A percentile compares a stretch with the other conserved stretches of the same genome.
These are phyloP conservation scores for Catajapyx aquilonaris DNA, from an alignment of 1,140 invertebrate species.

Conservation along the genomic window DNA sequence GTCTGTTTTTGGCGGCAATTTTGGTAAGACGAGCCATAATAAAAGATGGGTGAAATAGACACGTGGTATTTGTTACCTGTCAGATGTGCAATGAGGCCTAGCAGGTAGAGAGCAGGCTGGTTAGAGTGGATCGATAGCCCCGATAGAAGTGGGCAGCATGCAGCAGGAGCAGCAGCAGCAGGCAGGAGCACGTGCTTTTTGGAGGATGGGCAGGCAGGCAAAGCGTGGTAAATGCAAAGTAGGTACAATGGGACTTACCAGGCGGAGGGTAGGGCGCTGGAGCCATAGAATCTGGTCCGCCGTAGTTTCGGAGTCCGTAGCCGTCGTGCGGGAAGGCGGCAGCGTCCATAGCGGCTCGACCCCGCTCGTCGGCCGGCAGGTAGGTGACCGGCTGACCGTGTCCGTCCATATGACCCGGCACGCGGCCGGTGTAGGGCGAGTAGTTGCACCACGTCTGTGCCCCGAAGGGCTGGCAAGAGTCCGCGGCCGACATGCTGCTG, in stretches of 20 bases:
- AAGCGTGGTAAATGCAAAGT: too few relatives aligned
- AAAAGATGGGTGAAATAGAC: too few relatives aligned
- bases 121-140: too few relatives aligned
- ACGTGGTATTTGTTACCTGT: too few relatives aligned
- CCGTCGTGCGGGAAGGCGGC: slow-evolving; percentile 48
- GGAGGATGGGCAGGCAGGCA: too few relatives aligned
- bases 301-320: slow-evolving; percentile 52
- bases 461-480: slow-evolving; percentile 41
- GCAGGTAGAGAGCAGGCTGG: too few relatives aligned
- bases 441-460: slow-evolving; percentile 48
- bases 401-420: slow-evolving; percentile 16
- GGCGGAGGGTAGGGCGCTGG: slow-evolving; percentile 57
- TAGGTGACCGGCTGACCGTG: slow-evolving; percentile 18
- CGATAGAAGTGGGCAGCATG: too few relatives aligned
- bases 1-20: too few relatives aligned
- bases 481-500: slow-evolving; percentile 27
- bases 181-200: too few relatives aligned
- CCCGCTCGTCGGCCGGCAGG: slow-evolving; percentile 37
- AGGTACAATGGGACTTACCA: slow-evolving; percentile 29
- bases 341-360: slow-evolving; percentile 38
- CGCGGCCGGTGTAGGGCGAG: slow-evolving; percentile 25
- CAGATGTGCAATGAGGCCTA: too few relatives aligned
- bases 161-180: too few relatives aligned
- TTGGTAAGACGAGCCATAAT: too few relatives aligned
- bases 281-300: slow-evolving; percentile 44